A percentile compares a stretch with the other conserved stretches of the same genome.
These are phyloP conservation scores for Cryptotermes secundus DNA, from an alignment of 1,140 invertebrate species.

Conservation along the genomic window DNA sequence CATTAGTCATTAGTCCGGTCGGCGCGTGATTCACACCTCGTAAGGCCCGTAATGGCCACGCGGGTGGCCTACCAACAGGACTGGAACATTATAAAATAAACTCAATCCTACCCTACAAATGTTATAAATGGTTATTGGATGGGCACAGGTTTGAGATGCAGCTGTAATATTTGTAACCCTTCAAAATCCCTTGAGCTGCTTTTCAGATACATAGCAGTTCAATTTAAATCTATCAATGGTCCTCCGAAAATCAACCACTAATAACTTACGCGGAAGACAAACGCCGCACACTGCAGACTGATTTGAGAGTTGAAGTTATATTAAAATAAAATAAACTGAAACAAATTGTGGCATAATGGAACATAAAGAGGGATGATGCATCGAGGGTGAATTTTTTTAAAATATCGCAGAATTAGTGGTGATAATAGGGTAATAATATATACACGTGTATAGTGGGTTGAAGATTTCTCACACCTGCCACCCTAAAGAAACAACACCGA, in stretches of 20 bases:
- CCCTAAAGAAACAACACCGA: background rate
- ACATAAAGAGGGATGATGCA: background rate
- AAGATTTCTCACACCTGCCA: constrained; percentile 7
- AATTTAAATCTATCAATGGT: constrained; percentile 14
- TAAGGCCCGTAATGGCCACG: background rate
- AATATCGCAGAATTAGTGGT: background rate
- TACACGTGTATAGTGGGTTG: background rate
- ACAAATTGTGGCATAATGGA: constrained; percentile 9
- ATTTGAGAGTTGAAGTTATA: background rate
- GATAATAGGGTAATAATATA: constrained; percentile 11
- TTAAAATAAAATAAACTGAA: background rate
- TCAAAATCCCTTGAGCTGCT: background rate
- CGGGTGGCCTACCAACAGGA: background rate
- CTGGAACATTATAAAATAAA: background rate
- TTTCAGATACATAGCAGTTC: background rate
- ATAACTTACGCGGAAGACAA: background rate
- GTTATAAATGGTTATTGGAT: background rate
- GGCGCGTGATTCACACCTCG: background rate
- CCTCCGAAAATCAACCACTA: background rate
- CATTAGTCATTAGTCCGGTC: background rate
- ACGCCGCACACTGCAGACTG: background rate
- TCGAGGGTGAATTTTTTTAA: background rate
- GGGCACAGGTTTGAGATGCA: background rate
- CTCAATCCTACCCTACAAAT: background rate
- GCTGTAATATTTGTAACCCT: background rate